Percentiles rank a stretch among this genome's conserved stretches.
These are phyloP conservation scores for Calliopsis andreniformis DNA, from an alignment of 1,140 invertebrate species.

Conservation along the genomic window DNA sequence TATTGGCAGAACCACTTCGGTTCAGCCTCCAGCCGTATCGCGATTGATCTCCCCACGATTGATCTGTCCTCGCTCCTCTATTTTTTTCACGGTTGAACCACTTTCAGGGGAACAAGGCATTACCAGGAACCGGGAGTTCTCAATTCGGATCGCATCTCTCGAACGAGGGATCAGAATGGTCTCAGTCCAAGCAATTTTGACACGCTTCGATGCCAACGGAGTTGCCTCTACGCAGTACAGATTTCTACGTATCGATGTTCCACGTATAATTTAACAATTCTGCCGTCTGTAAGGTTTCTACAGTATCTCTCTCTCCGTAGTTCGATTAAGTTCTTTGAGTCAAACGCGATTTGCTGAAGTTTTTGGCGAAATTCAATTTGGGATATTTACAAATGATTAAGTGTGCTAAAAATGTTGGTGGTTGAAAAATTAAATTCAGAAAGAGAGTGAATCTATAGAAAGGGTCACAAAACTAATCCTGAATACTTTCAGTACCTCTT, in stretches of 20 bases:
- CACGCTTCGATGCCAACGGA: background rate
- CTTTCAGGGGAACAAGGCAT: background rate
- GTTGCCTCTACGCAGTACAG: background rate
- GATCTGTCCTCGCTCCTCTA: background rate
- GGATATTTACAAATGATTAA: too few species aligned
- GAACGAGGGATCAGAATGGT: background rate
- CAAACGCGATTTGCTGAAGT: too few species aligned
- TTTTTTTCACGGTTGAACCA: background rate
- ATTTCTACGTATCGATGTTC: background rate
- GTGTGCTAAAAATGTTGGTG: too few species aligned
- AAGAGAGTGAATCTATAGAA: too few species aligned
- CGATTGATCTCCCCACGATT: constrained; percentile 5
- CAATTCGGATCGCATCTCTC: background rate
- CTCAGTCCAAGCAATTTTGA: background rate
- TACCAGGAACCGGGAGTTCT: background rate
- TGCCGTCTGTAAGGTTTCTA: background rate
- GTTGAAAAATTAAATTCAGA: too few species aligned
- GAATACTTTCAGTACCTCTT: too few species aligned
- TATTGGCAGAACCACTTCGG: background rate
- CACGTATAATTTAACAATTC: background rate
- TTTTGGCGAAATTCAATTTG: too few species aligned
- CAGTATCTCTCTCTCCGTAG: background rate
- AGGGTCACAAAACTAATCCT: too few species aligned
- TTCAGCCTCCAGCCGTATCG: background rate
- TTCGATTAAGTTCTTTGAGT: too few species aligned